Evolutionary conservation across 2,113 vertebrate genomes (phyloP).

Genomic region (Holacanthus passer): DNA sequence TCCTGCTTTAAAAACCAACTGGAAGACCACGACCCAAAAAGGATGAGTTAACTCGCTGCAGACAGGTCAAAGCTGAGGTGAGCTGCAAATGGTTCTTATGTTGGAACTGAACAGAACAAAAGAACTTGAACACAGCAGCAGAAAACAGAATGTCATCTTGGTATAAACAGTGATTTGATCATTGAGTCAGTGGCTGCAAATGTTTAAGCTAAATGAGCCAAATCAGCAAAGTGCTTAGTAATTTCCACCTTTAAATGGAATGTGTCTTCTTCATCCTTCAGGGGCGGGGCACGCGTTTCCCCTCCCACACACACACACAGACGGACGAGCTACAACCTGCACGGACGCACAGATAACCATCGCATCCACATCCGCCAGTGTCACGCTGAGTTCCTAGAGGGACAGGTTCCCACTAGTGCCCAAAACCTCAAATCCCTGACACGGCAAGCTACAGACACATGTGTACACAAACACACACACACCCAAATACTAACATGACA

Average conservation of each 20-base stretch:
- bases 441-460: conserved; percentile 2
- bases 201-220: not conserved
- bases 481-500: conserved; percentile 4
- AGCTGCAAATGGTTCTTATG: not conserved
- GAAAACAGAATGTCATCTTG: not conserved
- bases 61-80: not conserved
- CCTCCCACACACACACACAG: conserved; percentile 19
- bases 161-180: not conserved
- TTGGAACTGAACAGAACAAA: not conserved
- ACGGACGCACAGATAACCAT: conserved; percentile 47
- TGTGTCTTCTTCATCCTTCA: conserved; percentile 30
- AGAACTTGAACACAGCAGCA: not conserved
- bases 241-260: conserved; percentile 38
- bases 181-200: not conserved
- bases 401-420: conserved; percentile 50
- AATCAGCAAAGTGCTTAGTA: not conserved
- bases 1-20: not conserved
- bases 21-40: not conserved
- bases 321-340: conserved; percentile 63
- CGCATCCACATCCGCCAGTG: conserved; percentile 10
- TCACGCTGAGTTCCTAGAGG: conserved; percentile 34
- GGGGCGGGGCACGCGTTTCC: conserved; percentile 25
- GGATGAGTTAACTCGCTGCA: not conserved
- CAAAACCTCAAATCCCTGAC: conserved; percentile 14
- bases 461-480: conserved; percentile 14